Base-by-base conservation (phyloP, 2,113 vertebrate species). In the Heterotis niloticus region DNA sequence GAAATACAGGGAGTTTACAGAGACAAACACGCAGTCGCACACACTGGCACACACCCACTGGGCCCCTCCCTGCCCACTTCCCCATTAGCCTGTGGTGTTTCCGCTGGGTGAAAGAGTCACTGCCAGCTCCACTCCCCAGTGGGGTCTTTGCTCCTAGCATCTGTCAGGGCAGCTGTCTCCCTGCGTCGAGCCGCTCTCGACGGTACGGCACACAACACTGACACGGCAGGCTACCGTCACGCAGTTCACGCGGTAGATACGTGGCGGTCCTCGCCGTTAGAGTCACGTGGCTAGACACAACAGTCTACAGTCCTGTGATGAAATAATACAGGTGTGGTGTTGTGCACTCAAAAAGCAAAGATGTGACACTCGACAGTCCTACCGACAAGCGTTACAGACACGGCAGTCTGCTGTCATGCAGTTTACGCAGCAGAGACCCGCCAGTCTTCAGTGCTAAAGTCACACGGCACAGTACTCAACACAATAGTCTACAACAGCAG, bases 81-180 rank as follows among this genome's bases (percentile, higher is more conserved):
- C 92, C 91, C 89, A 86, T 87, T 89, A 92, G 91, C 92, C 91
- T 85, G 84, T 90, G 90, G 92, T 93, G 91, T 91, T 93, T 93
- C 91, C 92, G 90, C 89, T 91, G 91, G 91, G 91, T 90, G 89
- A 86, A 89, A 85, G 91, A 92, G 91, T 88, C 44, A 24, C 62
- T 65, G 23, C 76, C 76, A 67, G 10, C 90, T 89, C 91, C 90
- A 89, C 89, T 91, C 92, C 92, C 92, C 90, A 91, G 92, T 93
- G 91, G 92, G 91, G 91, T 93, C 74, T 89, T 91, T 92, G 91
- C 91, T 92, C 91, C 91, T 90, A 90, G 92, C 92, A 93, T 93
- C 92, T 93, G 92, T 93, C 91, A 92, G 92, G 92, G 91, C 92
- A 93, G 92, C 92, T 93, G 92, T 93, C 86, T 89, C 90, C 90